Percentiles rank a stretch among this genome's conserved stretches.
Conservation (phyloP, 2,797 vertebrate species). For the Myotis myotis region DNA sequence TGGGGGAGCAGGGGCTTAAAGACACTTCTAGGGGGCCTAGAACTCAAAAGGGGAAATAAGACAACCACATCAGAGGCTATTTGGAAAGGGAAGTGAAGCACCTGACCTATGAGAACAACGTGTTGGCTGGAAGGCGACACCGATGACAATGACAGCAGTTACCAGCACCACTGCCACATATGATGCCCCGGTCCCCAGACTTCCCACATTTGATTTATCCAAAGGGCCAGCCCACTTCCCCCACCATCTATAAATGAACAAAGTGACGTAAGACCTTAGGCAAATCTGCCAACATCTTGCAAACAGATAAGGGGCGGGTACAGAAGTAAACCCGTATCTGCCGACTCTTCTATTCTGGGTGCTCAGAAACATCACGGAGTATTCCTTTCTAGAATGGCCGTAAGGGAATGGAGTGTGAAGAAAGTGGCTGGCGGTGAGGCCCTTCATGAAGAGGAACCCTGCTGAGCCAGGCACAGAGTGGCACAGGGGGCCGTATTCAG, state of each 20-base stretch:
- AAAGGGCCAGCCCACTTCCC: not conserved
- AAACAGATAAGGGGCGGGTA: not conserved
- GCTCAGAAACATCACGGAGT: not conserved
- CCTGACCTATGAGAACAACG: not conserved
- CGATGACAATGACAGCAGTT: not conserved
- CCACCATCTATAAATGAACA: not conserved
- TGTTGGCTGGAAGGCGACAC: not conserved
- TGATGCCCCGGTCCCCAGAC: no score
- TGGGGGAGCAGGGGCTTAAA: not conserved
- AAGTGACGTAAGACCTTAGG: not conserved
- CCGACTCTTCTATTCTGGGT: not conserved
- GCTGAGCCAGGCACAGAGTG: not conserved
- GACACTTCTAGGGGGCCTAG: not conserved
- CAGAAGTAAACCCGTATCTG: not conserved
- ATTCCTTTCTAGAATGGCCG: not conserved
- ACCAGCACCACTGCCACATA: no score
- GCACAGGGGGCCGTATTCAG: not conserved
- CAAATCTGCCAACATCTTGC: not conserved
- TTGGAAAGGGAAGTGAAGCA: not conserved
- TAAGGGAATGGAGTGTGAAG: not conserved
- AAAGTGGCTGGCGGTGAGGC: not conserved
- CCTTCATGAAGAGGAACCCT: not conserved
- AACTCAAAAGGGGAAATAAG: not conserved
- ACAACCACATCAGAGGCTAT: not conserved
- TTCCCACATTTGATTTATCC: not conserved